A percentile compares a stretch with the other conserved stretches of the same genome.
Evolutionary conservation across 2,888 invertebrate species (phyloP).

Genomic region (Dilophus febrilis): DNA sequence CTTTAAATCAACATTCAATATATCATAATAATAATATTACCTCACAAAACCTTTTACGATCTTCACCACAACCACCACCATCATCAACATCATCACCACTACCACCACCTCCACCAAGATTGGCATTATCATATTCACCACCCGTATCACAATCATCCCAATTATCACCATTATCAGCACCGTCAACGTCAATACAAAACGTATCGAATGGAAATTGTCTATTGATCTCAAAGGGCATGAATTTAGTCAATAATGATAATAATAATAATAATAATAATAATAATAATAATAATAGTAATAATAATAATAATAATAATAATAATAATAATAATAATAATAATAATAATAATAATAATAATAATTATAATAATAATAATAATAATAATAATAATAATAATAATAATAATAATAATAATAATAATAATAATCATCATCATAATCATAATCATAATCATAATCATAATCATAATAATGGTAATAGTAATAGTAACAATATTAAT

Average conservation of each 20-base stretch:
- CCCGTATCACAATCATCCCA: neutral
- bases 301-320: slow-evolving; percentile 9
- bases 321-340: slow-evolving; percentile 7
- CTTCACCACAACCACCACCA: neutral
- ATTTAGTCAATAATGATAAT: too few relatives aligned
- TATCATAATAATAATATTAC: neutral
- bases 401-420: slow-evolving; percentile 8
- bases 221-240: too few relatives aligned
- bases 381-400: slow-evolving; percentile 3
- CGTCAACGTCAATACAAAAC: neutral
- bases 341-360: slow-evolving; percentile 4
- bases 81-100: neutral
- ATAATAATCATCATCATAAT: too few relatives aligned
- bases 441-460: too few relatives aligned
- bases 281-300: slow-evolving; percentile 8
- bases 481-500: too few relatives aligned
- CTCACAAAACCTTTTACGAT: neutral
- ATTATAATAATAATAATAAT: slow-evolving; percentile 9
- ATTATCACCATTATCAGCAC: neutral
- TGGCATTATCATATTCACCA: neutral
- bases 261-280: too few relatives aligned
- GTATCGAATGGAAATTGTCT: neutral
- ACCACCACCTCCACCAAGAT: neutral
- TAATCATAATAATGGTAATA: too few relatives aligned
- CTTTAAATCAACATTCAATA: neutral